phyloP scores from a whole-genome alignment of 2,113 vertebrate species.

The Ceratotherium simum region DNA sequence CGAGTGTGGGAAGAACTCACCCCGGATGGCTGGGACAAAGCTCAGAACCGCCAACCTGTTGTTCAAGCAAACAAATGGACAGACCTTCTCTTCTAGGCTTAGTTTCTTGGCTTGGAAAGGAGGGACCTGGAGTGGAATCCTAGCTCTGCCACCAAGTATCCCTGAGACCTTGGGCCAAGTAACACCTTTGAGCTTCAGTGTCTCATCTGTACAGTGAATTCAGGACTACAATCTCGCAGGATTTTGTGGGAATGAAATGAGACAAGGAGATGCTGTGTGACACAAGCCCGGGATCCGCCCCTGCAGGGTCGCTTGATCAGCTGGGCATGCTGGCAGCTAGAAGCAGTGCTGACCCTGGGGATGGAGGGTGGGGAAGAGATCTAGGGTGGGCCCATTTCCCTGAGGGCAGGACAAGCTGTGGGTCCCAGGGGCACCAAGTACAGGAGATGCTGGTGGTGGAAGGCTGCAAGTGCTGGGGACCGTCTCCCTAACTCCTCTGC shows the following conservation, averaged over 20 bases:
- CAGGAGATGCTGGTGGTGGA: neutral
- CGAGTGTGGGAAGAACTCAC: neutral
- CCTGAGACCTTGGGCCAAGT: too few species aligned
- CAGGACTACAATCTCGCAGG: neutral
- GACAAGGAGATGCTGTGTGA: accelerated
- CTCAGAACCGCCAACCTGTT: neutral
- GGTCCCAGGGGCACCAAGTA: too few species aligned
- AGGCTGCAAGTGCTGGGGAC: neutral
- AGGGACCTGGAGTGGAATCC: neutral
- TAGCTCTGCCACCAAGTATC: neutral
- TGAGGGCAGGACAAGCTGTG: neutral
- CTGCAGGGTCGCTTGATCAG: neutral
- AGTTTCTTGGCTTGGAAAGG: neutral
- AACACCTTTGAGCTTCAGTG: neutral
- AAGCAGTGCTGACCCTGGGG: neutral
- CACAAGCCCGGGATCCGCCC: neutral
- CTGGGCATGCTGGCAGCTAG: accelerated
- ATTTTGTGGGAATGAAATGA: neutral
- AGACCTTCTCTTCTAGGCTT: neutral
- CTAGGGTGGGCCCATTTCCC: neutral
- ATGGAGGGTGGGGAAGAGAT: neutral
- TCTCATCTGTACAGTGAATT: neutral
- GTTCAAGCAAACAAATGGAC: neutral
- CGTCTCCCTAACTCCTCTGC: neutral
- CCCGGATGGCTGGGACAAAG: neutral